Evolutionary conservation across 2,113 vertebrate species (phyloP), one percentile per base, ranked within the genome.

Genomic region (Antechinus flavipes): DNA sequence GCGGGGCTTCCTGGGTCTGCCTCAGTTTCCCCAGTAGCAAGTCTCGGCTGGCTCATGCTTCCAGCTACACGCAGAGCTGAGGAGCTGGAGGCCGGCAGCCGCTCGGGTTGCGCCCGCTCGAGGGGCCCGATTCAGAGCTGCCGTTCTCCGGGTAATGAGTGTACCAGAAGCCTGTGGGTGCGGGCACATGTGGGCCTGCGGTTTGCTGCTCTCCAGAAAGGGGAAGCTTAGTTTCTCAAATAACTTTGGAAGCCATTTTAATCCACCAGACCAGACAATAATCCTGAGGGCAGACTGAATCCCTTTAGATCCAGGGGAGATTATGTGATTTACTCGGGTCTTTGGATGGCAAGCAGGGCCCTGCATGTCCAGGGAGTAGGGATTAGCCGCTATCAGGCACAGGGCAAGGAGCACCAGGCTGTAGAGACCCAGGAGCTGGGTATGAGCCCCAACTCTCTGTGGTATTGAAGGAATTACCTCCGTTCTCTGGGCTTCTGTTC

Each of bases 231-330:
- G 93, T 96, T 97, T 96, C 92, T 96, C 95, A 97, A 95, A 96
- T 96, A 97, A 96, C 97, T 97, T 96, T 96, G 95, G 95, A 95
- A 95, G 89, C 91, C 95, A 93, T 95, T 97, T 92, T 97, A 97
- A 98, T 97, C 97, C 97, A 96, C 58, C 93, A 98, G 94, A 96
- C 89, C 94, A 96, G 97, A 94, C 94, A 94, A 94, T 97, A 84
- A 98, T 96, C 96, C 93, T 95, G 94, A 97, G 91, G 96, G 96
- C 93, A 95, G 93, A 91, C 95, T 96, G 97, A 97, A 97, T 96
- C 96, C 93, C 89, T 96, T 94, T 94, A 61, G 95, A 95, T 98
- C 92, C 95, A 90, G 94, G 11, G 90, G 91, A 94, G 96, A 96
- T 97, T 97, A 96, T 96, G 95, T 90, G 96, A 91, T 97, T 97